phyloP scores from a whole-genome alignment of 2,797 vertebrate genomes.

The Scyliorhinus canicula region DNA sequence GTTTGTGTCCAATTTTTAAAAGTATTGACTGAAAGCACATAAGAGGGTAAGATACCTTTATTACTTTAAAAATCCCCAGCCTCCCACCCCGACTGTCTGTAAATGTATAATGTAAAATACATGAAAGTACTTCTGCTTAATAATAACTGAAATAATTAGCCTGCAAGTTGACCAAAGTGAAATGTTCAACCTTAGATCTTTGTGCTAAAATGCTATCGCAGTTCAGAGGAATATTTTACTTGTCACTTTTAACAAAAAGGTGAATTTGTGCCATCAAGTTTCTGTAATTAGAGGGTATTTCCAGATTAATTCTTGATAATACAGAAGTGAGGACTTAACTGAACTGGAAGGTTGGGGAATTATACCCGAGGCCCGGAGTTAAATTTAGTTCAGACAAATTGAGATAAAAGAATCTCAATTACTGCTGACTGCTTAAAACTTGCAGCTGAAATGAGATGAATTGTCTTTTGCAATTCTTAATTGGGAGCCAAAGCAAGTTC shows the following conservation, averaged over 20 bases:
- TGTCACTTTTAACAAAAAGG: not conserved
- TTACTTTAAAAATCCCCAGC: not conserved
- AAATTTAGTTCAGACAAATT: not conserved
- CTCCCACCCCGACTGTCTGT: not conserved
- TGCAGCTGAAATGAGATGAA: not conserved
- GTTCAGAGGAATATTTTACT: not conserved
- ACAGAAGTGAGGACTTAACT: not conserved
- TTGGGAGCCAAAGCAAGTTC: not conserved
- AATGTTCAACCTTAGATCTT: not conserved
- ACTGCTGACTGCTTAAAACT: not conserved
- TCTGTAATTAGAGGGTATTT: not conserved
- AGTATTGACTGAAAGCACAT: too few species aligned
- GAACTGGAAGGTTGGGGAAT: not conserved
- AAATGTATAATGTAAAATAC: not conserved
- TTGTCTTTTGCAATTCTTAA: not conserved
- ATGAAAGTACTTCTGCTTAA: not conserved
- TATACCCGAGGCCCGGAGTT: not conserved
- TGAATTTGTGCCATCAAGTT: not conserved
- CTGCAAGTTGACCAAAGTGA: not conserved
- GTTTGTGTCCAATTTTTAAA: too few species aligned
- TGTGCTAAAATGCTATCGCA: not conserved
- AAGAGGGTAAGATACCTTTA: not conserved
- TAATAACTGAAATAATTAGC: not conserved
- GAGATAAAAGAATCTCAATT: not conserved
- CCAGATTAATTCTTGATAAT: not conserved